These are phyloP conservation scores for Drosophila antonietae DNA, from an alignment of 2,888 invertebrate genomes.

Conservation along the genomic window DNA sequence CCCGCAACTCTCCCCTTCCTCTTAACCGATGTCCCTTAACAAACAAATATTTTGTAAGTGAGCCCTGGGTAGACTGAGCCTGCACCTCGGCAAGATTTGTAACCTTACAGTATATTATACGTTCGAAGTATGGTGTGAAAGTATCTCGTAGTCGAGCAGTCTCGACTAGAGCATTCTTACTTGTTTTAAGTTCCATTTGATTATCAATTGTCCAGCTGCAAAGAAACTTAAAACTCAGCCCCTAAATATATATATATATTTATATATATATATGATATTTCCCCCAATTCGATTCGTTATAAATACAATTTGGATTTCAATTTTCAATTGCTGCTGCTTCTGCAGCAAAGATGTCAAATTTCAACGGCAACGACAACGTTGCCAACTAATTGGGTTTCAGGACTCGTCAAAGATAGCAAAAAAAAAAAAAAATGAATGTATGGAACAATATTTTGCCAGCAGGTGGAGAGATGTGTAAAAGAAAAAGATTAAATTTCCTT, in stretches of 20 bases:
- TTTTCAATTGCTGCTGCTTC: conserved; percentile 56
- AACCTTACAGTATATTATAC: no score
- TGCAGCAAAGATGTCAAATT: conserved; percentile 59
- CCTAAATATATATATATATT: conserved; percentile 5
- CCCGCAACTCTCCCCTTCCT: no score
- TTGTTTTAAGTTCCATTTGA: conserved; percentile 44
- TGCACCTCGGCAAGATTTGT: no score
- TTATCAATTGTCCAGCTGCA: conserved; percentile 49
- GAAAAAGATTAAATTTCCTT: conserved; percentile 78
- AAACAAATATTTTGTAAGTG: no score
- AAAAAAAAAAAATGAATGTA: conserved; percentile 4
- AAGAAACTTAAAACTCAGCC: conserved; percentile 28
- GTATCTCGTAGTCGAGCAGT: no score
- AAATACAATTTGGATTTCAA: conserved; percentile 68
- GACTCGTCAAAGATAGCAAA: conserved; percentile 48
- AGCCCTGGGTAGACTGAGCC: no score
- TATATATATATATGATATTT: conserved; percentile 24
- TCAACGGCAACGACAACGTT: conserved; percentile 58
- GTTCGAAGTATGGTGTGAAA: no score
- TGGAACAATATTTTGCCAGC: conserved; percentile 41
- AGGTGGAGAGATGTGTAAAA: conserved; percentile 48
- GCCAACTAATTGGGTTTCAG: conserved; percentile 74
- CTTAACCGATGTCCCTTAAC: no score
- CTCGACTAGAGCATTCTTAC: no score
- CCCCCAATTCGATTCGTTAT: conserved; percentile 43